Base-by-base conservation (phyloP, 1,140 invertebrate species). In the Megathymus violae region DNA sequence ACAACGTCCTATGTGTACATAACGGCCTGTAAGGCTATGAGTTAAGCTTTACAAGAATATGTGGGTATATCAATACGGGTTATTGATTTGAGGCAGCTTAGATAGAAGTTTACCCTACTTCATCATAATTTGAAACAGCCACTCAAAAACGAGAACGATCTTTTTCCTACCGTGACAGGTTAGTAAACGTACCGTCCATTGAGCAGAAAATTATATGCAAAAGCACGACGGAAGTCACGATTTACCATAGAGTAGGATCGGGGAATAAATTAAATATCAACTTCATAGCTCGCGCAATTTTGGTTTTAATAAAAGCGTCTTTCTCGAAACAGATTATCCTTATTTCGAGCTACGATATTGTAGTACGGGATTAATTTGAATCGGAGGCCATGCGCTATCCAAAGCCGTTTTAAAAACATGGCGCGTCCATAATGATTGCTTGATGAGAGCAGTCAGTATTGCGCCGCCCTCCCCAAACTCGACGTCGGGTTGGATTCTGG, bases 401-500 rank as follows among this genome's bases (percentile, higher is more conserved):
- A 78, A 79, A 79, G 79, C 80, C 82, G 76, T 89, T 89, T 89
- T 81, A 88, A 89, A 89, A 89, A 89, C 85, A 80, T 89, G 86
- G 86, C 80, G 84, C 86, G 66, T 71, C 68, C 78, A 77, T 88
- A 89, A 89, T 86, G 85, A 85, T 80, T 77, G 77, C 82, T 86
- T 86, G 82, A 86, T 86, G 82, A 81, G 73, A 27, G 34, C 48
- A 72, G 73, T 71, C 76, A 78, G 74, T 62, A 62, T 50, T 80
- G 71, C 78, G 77, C 48, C 68, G 46, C 51, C 62, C 60, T 34
- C 36, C 44, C 51, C 59, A 5, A 50, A 31, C 51, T 46, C 43
- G 11, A 15, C 44, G 17, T 25, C 14, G 7, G 13, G n/a, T 11
- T 44, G 22, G 3, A 19, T 56, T 64, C 41, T 40, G n/a, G n/a